Base-by-base conservation (phyloP, 2,113 vertebrate species). In the Perccottus glenii region DNA sequence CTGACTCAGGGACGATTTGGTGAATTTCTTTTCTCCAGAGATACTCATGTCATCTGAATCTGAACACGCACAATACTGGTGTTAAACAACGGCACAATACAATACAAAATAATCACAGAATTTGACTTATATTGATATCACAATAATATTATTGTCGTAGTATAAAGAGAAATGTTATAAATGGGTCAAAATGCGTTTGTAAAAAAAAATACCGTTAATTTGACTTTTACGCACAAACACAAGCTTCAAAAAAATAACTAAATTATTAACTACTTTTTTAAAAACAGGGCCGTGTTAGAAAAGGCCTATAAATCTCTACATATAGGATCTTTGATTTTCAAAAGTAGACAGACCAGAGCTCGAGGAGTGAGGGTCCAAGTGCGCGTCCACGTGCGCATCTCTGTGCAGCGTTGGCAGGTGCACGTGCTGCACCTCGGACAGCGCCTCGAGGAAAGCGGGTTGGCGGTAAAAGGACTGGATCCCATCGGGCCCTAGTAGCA, bases 401-500 rank as follows among this genome's bases (percentile, higher is more conserved):
- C 95, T 86, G 89, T 92, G 92, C 82, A 96, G 90, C 9, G 94
- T 94, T 87, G 95, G 96, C 88, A 96, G 91, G 89, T 95, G 95
- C 81, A 94, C 92, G 77, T 90, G 94, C 61, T 96, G 96, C 43
- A 94, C 95, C 57, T 99, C 96, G 60, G 95, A 94, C 82, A 99
- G 90, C 79, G 96, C 95, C 89, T 98, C 96, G 66, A 99, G 88
- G 62, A 99, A 97, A 44, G 95, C 94, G 35, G 97, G 95, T 84
- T 97, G 96, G 11, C 94, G 91, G 90, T 98, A 99, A 91, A 99
- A 98, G 72, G 95, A 92, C 40, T 95, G 97, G 70, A 98, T 95
- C 42, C 93, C 94, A 68, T 94, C 95, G 10, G 94, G 92, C 10
- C 95, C 93, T 78, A 98, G 90, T 64, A 98, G 86, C 73, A 97